These are phyloP conservation scores for Sprattus sprattus DNA, from an alignment of 2,113 vertebrate genomes.

Conservation along the genomic window DNA sequence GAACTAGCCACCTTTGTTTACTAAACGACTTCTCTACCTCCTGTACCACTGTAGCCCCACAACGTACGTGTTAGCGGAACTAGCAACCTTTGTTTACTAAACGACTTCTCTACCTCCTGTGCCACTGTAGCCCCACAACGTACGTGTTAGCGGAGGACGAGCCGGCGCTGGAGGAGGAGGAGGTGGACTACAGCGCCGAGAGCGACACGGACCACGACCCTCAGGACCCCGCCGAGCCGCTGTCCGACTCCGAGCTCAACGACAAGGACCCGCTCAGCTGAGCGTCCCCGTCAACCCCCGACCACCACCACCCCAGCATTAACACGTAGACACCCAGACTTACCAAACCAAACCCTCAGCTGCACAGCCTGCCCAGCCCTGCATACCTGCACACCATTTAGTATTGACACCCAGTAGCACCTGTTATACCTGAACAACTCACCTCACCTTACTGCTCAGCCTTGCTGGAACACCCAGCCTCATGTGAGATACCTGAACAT, in stretches of 20 bases:
- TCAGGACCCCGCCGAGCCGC: slow-evolving; percentile 73
- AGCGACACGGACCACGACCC: slow-evolving; percentile 84
- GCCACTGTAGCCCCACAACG: slow-evolving; percentile 82
- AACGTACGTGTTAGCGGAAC: too few species aligned
- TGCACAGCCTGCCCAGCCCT: neutral
- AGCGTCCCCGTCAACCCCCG: neutral
- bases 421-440: neutral
- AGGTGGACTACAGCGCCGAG: slow-evolving; percentile 97
- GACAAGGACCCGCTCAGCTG: slow-evolving; percentile 66
- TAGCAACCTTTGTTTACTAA: too few species aligned
- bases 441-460: slow-evolving; percentile 10
- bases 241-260: slow-evolving; percentile 81
- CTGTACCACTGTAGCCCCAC: too few species aligned
- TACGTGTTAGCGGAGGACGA: slow-evolving; percentile 96
- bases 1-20: too few species aligned
- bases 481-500: neutral
- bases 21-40: too few species aligned
- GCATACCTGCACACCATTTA: neutral
- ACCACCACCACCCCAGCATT: neutral
- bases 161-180: slow-evolving; percentile 94
- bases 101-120: neutral
- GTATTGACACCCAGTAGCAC: neutral
- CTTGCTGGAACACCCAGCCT: neutral
- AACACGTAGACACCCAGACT: neutral
- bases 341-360: neutral